A percentile compares a stretch with the other conserved stretches of the same genome.
Evolutionary conservation across 2,888 invertebrate species (phyloP).

Genomic region (Chouioia cunea): DNA sequence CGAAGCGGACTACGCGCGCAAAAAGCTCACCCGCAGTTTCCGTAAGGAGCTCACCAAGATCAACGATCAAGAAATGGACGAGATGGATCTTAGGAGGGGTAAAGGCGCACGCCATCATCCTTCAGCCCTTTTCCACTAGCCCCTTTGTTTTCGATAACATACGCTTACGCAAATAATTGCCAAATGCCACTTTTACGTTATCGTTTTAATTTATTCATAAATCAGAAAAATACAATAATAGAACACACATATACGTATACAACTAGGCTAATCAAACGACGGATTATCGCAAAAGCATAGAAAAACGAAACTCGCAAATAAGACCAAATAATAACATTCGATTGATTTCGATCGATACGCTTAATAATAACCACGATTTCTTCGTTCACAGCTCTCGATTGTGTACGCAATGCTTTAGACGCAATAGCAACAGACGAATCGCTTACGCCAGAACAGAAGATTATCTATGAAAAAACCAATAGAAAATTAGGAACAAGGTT

Average conservation of each 20-base stretch:
- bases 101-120: slow-evolving; percentile 51
- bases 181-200: slow-evolving; percentile 18
- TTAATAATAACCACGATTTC: neutral
- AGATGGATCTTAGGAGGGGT: slow-evolving; percentile 83
- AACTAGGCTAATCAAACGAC: neutral
- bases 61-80: slow-evolving; percentile 88
- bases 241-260: slow-evolving; percentile 15
- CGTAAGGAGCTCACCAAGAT: slow-evolving; percentile 84
- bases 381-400: slow-evolving; percentile 74
- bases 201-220: slow-evolving; percentile 40
- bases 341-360: neutral
- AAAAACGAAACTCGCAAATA: neutral
- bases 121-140: too few species aligned
- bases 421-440: slow-evolving; percentile 69
- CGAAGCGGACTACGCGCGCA: slow-evolving; percentile 90
- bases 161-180: neutral
- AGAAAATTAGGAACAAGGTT: slow-evolving; percentile 58
- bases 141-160: too few species aligned
- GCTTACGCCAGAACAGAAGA: slow-evolving; percentile 51
- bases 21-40: slow-evolving; percentile 86
- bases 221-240: slow-evolving; percentile 31
- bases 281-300: neutral
- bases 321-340: neutral
- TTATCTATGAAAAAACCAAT: slow-evolving; percentile 46
- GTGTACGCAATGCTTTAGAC: slow-evolving; percentile 76